Base-by-base conservation (phyloP, 2,113 vertebrate species). In the Falco punctatus region DNA sequence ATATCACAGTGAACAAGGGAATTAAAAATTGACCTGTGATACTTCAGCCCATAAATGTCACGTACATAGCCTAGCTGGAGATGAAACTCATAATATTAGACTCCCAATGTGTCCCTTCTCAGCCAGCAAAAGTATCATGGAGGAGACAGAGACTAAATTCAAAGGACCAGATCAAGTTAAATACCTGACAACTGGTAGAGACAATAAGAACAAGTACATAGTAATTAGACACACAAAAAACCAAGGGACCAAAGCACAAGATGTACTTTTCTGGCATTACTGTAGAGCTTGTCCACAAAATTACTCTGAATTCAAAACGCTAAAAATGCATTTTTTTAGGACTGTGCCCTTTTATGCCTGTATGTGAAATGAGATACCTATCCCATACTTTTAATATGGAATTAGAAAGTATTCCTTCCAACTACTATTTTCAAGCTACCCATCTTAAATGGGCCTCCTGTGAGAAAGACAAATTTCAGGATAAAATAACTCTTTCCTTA, bases 401-500 rank as follows among this genome's bases (percentile, higher is more conserved):
- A 84, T 49, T 78, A 20, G 90, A 93, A 66, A 22, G 4, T 57
- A 72, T 57, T 71, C 23, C 20, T 90, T 92, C 42, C 42, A 90
- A 90, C 17, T 65, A 51, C 22, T 88, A 2, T 70, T 92, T 94
- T 91, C 28, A 65, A 59, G 49, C 18, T 82, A 64, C 46, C 32
- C 51, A 54, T 86, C 55, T 80, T 88, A 93, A 86, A 84, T 4
- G 0, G 23, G 20, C 69, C n/a, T 40, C 40, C 55, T 62, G 57
- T 77, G 73, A 62, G 87, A 92, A 89, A 80, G 28, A 90, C 83
- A 93, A 92, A 10, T 92, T 75, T 65, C 66, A 75, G 35, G 8
- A 57, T 51, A 52, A 84, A 96, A 49, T 49, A 59, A 86, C 40
- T 20, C 33, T 52, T 78, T 87, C 88, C 92, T 83, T 86, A 97